Conservation (phyloP, 2,113 vertebrate species). For the Halichoerus grypus region DNA sequence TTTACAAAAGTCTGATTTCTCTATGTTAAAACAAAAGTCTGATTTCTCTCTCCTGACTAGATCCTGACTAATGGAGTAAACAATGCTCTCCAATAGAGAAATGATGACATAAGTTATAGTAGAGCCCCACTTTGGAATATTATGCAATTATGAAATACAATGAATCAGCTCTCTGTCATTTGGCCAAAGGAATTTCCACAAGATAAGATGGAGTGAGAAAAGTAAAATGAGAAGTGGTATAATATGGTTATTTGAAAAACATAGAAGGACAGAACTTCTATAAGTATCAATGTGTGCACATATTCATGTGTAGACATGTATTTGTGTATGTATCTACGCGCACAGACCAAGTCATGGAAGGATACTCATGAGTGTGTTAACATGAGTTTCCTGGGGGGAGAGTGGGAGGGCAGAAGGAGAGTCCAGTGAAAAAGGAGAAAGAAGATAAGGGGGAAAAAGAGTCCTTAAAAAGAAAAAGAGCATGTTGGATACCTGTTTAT, state of each 20-base stretch:
- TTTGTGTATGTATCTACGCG: neutral
- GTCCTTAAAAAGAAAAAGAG: neutral
- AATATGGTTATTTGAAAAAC: neutral
- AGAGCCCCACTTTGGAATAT: neutral
- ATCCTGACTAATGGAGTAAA: neutral
- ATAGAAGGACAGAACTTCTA: neutral
- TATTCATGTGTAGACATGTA: neutral
- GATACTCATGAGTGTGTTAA: neutral
- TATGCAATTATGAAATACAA: neutral
- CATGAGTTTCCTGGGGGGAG: neutral
- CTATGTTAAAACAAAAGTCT: neutral
- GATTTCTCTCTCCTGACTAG: neutral
- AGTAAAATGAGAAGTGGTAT: neutral
- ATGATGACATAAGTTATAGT: neutral
- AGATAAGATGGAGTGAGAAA: neutral
- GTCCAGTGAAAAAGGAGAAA: neutral
- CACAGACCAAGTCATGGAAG: neutral
- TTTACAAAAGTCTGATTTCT: neutral
- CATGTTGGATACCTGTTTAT: neutral
- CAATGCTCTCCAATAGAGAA: neutral
- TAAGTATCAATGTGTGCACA: neutral
- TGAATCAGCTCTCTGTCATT: neutral
- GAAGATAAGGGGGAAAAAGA: fast-evolving
- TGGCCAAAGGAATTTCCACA: neutral
- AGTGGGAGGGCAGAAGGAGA: too few species aligned